A percentile compares a stretch with the other conserved stretches of the same genome.
These are phyloP conservation scores for Drosophila siamana DNA, from an alignment of 2,888 invertebrate species.

Conservation along the genomic window DNA sequence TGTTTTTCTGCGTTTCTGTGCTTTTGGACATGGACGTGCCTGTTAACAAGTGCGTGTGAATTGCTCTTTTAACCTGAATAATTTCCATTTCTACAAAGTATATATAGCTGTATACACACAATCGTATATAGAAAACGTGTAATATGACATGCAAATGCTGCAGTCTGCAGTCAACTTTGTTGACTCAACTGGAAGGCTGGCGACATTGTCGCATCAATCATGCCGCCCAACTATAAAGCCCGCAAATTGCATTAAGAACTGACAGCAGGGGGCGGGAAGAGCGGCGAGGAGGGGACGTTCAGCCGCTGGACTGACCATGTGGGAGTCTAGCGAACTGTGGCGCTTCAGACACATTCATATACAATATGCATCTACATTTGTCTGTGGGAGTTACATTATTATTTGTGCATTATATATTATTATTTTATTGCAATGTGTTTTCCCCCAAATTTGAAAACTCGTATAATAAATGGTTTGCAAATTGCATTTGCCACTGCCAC, in stretches of 20 bases:
- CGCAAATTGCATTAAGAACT: constrained; percentile 34
- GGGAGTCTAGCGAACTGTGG: background rate
- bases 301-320: constrained; percentile 19
- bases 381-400: background rate
- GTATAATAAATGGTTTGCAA: constrained; percentile 35
- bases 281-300: no score
- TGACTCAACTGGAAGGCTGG: constrained; percentile 17
- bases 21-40: constrained; percentile 38
- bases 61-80: constrained; percentile 23
- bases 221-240: constrained; percentile 24
- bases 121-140: background rate
- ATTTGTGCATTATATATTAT: constrained; percentile 10
- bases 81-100: constrained; percentile 5
- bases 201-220: constrained; percentile 66
- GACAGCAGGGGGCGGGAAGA: background rate
- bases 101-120: background rate
- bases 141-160: constrained; percentile 10
- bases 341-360: no score
- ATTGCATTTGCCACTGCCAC: constrained; percentile 24
- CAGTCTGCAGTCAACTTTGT: constrained; percentile 12
- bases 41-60: constrained; percentile 48
- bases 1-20: constrained; percentile 14
- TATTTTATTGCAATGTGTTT: constrained; percentile 21
- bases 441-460: constrained; percentile 8
- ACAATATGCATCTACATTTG: no score